Evolutionary conservation across 1,140 invertebrate species (phyloP), one percentile per base, ranked within the genome.

Genomic region (Drepana arcuata): DNA sequence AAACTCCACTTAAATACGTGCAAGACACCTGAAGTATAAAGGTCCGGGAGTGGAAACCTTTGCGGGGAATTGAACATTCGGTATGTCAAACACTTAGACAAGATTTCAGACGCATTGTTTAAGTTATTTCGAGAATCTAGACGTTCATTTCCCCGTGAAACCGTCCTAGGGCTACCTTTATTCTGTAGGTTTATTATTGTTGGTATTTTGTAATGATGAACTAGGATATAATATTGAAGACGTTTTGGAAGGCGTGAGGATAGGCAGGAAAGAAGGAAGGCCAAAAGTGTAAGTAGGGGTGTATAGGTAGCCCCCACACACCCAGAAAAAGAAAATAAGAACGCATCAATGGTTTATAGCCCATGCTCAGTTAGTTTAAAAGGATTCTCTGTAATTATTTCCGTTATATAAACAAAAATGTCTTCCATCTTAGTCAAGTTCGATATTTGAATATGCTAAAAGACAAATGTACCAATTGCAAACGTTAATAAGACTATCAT

Each of bases 61-160:
- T n/a, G n/a, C n/a, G n/a, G 34, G 31, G 55, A 61, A 69, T 71
- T 58, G 61, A 69, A 61, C 62, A 40, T 34, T 57, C 48, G 73
- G 66, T 74, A 78, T 78, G 73, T 71, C 68, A 65, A 56, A 61
- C 73, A 71, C 59, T 75, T 68, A 67, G 70, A 68, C 69, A 71
- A 74, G 73, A 74, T 78, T 74, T 74, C 73, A 73, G 70, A 73
- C 69, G 66, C 66, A 78, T 73, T 73, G 70, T 73, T 65, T 61
- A 58, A 71, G 68, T 63, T 78, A 78, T 78, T 64, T 59, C 52
- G 43, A 51, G 52, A 53, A 68, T 67, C 42, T 41, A 40, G 33
- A 40, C 41, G 55, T 49, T 68, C 44, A 53, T 48, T 67, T 64
- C 47, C 34, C 33, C 46, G 51, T 42, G 48, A 53, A 63, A 63